Evolutionary conservation across 2,888 invertebrate species (phyloP).

Genomic region (Erebia palarica): DNA sequence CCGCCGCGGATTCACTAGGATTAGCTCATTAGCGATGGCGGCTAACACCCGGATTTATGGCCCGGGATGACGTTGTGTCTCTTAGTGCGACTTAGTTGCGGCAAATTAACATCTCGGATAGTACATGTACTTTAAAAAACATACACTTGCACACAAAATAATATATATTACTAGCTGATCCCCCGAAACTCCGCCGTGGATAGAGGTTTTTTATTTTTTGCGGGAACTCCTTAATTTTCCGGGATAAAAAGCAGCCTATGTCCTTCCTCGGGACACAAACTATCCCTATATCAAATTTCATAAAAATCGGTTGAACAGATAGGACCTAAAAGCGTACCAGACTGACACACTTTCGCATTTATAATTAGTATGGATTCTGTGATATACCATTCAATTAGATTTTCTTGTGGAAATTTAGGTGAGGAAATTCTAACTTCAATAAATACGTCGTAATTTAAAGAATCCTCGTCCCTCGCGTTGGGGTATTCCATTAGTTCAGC

Average conservation of each 20-base stretch:
- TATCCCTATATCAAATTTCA: too few relatives aligned
- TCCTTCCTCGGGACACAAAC: too few relatives aligned
- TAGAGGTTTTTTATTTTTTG: too few relatives aligned
- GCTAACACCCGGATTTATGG: constrained; percentile 44
- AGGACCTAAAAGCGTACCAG: too few relatives aligned
- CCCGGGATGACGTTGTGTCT: constrained; percentile 40
- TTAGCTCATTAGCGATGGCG: constrained; percentile 47
- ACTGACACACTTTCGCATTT: too few relatives aligned
- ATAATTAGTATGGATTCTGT: too few relatives aligned
- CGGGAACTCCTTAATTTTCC: too few relatives aligned
- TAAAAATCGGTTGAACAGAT: too few relatives aligned
- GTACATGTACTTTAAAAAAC: not conserved
- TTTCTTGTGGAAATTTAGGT: not conserved
- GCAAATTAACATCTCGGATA: constrained; percentile 26
- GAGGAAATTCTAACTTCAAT: constrained; percentile 10
- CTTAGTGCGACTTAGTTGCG: constrained; percentile 45
- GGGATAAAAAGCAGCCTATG: too few relatives aligned
- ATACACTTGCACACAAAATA: too few relatives aligned
- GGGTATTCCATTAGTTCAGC: constrained; percentile 22
- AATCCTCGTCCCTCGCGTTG: not conserved
- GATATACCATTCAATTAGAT: not conserved
- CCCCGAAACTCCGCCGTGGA: too few relatives aligned
- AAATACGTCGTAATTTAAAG: not conserved
- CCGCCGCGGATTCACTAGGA: constrained; percentile 42
- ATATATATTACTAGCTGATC: too few relatives aligned